These are phyloP conservation scores for Dryocosmus kuriphilus DNA, from an alignment of 2,888 invertebrate genomes.

Conservation along the genomic window DNA sequence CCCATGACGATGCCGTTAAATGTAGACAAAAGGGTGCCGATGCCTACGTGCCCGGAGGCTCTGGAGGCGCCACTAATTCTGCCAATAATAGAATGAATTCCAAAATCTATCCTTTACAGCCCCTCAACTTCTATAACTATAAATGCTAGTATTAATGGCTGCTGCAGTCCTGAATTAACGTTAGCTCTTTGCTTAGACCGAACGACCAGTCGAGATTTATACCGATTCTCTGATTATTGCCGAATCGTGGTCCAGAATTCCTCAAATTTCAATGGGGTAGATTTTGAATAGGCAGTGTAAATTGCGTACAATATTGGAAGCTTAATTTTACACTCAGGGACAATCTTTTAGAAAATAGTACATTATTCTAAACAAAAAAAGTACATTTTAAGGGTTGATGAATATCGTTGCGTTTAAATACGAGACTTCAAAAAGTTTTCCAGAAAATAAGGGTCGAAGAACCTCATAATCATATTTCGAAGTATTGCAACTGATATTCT, in stretches of 20 bases:
- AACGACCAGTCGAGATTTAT: neutral
- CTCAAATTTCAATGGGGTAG: neutral
- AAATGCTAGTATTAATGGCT: slow-evolving; percentile 33
- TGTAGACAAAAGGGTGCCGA: slow-evolving; percentile 68
- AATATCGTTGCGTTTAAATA: too few relatives aligned
- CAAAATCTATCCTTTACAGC: slow-evolving; percentile 33
- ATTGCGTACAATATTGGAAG: too few relatives aligned
- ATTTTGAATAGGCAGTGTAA: neutral
- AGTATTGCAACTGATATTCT: too few relatives aligned
- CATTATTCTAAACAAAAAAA: too few relatives aligned
- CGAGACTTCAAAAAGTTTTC: too few relatives aligned
- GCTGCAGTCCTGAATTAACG: slow-evolving; percentile 7
- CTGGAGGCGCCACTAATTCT: slow-evolving; percentile 68
- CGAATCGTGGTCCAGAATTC: neutral
- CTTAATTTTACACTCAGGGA: too few relatives aligned
- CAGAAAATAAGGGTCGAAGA: too few relatives aligned
- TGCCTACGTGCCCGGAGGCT: slow-evolving; percentile 63
- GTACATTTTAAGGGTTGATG: too few relatives aligned
- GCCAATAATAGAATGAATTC: slow-evolving; percentile 65
- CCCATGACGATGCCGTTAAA: slow-evolving; percentile 66
- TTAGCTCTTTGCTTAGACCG: neutral
- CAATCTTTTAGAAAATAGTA: too few relatives aligned
- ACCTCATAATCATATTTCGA: too few relatives aligned
- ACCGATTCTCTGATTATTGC: neutral
- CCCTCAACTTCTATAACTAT: slow-evolving; percentile 16